A percentile compares a stretch with the other conserved stretches of the same genome.
Evolutionary conservation across 2,113 vertebrate species (phyloP).

Genomic region (Chamaetylas fuelleborni): DNA sequence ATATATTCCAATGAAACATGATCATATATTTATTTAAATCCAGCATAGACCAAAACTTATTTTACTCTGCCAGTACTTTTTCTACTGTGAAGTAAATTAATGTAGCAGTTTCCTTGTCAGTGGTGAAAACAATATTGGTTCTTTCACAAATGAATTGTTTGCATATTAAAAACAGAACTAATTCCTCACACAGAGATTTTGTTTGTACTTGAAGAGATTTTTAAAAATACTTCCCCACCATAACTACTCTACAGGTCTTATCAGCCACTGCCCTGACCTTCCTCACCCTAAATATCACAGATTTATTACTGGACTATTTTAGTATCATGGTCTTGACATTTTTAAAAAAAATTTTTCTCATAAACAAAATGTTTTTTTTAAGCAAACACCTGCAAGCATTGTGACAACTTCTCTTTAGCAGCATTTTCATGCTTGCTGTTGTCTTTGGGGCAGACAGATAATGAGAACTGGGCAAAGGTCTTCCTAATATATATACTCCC

Average conservation of each 20-base stretch:
- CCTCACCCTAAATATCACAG: not conserved
- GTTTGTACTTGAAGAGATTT: not conserved
- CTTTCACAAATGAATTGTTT: not conserved
- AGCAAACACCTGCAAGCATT: not conserved
- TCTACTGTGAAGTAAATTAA: not conserved
- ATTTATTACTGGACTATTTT: not conserved
- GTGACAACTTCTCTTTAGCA: not conserved
- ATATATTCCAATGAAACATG: not conserved
- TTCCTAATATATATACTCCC: rapidly evolving
- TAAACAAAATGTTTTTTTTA: not conserved
- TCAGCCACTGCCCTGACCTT: not conserved
- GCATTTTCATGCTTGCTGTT: not conserved
- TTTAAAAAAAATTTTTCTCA: not conserved
- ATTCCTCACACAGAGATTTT: not conserved
- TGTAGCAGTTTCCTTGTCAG: not conserved
- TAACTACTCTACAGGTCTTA: not conserved
- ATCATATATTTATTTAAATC: not conserved
- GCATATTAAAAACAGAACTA: not conserved
- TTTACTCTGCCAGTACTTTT: not conserved
- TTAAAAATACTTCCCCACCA: not conserved
- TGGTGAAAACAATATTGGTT: not conserved
- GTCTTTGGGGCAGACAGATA: not conserved
- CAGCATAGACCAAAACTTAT: not conserved
- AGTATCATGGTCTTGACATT: not conserved
- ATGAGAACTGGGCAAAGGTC: not conserved